A percentile compares a stretch with the other conserved stretches of the same genome.
These are phyloP conservation scores for Hucho hucho DNA, from an alignment of 2,113 vertebrate genomes.

Conservation along the genomic window DNA sequence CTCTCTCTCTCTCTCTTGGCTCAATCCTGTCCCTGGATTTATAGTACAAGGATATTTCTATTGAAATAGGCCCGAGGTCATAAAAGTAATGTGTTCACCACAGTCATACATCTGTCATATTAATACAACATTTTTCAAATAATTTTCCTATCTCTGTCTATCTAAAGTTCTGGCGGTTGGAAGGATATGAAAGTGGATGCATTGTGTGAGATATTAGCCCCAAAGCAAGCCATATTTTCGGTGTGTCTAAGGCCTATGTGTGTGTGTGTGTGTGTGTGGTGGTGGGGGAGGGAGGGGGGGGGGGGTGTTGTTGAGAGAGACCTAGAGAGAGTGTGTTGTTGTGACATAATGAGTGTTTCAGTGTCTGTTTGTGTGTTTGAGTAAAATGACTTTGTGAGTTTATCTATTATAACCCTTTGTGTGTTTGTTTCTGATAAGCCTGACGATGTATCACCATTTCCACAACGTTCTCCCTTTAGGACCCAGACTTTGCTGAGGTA, in stretches of 20 bases:
- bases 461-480: conserved; percentile 67
- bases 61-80: conserved; percentile 57
- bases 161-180: conserved; percentile 21
- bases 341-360: neutral
- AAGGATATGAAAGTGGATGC: conserved; percentile 20
- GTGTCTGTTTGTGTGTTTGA: conserved; percentile 3
- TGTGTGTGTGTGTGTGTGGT: neutral
- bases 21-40: conserved; percentile 49
- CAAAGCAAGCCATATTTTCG: conserved; percentile 37
- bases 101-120: conserved; percentile 59
- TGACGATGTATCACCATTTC: conserved; percentile 11
- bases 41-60: conserved; percentile 62
- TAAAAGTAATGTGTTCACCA: conserved; percentile 65
- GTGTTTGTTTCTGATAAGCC: neutral
- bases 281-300: neutral
- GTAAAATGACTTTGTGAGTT: conserved; percentile 19
- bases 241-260: neutral
- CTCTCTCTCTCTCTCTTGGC: conserved; percentile 25
- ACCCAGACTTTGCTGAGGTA: conserved; percentile 90
- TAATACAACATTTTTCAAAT: conserved; percentile 50
- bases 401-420: conserved; percentile 13
- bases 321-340: neutral
- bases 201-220: conserved; percentile 33
- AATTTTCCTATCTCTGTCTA: neutral
- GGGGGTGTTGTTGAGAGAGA: neutral